Conservation (phyloP, 2,888 invertebrate genomes). For the Adelognathus sp. region DNA sequence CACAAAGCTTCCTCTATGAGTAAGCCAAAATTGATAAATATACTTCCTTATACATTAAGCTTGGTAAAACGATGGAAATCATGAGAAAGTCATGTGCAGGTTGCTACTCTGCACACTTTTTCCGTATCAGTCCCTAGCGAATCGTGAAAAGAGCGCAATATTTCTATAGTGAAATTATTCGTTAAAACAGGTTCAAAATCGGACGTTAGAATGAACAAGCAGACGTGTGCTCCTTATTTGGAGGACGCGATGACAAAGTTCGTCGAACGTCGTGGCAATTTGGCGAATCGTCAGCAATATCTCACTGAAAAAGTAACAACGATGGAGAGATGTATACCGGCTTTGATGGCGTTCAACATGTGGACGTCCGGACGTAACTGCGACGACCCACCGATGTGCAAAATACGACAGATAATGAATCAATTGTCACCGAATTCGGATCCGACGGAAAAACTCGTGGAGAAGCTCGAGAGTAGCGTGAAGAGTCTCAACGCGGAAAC, state of each 20-base stretch:
- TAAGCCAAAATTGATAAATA: too few species aligned
- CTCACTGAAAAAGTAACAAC: conserved; percentile 70
- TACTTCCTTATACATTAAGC: too few species aligned
- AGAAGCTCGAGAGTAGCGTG: conserved; percentile 63
- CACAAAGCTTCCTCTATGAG: too few species aligned
- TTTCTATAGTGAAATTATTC: not conserved
- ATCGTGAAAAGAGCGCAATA: too few species aligned
- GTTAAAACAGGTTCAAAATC: conserved; percentile 59
- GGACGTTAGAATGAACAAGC: conserved; percentile 46
- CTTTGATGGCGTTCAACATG: conserved; percentile 73
- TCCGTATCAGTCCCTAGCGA: too few species aligned
- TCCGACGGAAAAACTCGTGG: conserved; percentile 70
- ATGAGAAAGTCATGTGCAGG: too few species aligned
- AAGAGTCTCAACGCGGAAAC: conserved; percentile 70
- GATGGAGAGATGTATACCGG: conserved; percentile 77
- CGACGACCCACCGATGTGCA: conserved; percentile 66
- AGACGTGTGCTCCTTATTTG: conserved; percentile 53
- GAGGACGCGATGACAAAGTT: conserved; percentile 65
- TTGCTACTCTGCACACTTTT: too few species aligned
- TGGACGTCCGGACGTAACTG: conserved; percentile 59
- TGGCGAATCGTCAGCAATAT: conserved; percentile 68
- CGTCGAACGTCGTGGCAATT: conserved; percentile 67
- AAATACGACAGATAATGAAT: conserved; percentile 71
- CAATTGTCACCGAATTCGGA: conserved; percentile 67
- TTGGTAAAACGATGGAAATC: too few species aligned